Base-by-base conservation (phyloP, 1,140 invertebrate genomes). In the Rhopalosiphum maidis region DNA sequence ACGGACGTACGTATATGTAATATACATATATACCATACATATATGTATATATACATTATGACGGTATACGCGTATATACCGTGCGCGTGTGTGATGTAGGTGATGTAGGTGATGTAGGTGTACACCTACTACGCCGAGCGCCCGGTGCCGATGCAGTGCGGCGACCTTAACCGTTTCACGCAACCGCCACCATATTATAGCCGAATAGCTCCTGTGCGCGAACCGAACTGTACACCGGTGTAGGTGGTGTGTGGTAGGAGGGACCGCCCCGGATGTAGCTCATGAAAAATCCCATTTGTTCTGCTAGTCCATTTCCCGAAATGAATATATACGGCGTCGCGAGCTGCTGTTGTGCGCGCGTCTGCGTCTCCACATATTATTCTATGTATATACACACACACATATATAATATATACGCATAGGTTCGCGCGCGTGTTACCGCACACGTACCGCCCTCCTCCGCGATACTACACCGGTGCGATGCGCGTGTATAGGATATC, bases 201-300 rank as follows among this genome's bases (percentile, higher is more conserved):
- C 21, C 9, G n/a, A 37, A 83, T 83, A 35, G 37, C 35, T 83
- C 77, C 77, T 37, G 77, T 37, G 21, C 77, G 35, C 15, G 21
- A 83, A 83, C 77, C 77, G 35, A 35, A 83, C 77, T 35, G 77
- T n/a, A n/a, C 60, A 77, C 30, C n/a, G 15, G 41, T 41, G 41
- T 41, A 3, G 41, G 3, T 2, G 41, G 41, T 37, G 37, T 37
- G 41, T 1, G 60, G n/a, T 5, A 35, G n/a, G 60, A 21, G 30
- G 60, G 18, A 5, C n/a, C 60, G 60, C 11, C 30, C 30, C 35
- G 89, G 51, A 90, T 90, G 51, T 90, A 90, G 89, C 89, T 90
- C 35, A 41, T 90, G 89, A 90, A 55, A 90, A 55, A 55, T 90
- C 48, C 46, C 89, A 55, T 90, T 90, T 90, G 89, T 90, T 90